phyloP scores from a whole-genome alignment of 2,113 vertebrate genomes.

The Sinocyclocheilus anshuiensis region DNA sequence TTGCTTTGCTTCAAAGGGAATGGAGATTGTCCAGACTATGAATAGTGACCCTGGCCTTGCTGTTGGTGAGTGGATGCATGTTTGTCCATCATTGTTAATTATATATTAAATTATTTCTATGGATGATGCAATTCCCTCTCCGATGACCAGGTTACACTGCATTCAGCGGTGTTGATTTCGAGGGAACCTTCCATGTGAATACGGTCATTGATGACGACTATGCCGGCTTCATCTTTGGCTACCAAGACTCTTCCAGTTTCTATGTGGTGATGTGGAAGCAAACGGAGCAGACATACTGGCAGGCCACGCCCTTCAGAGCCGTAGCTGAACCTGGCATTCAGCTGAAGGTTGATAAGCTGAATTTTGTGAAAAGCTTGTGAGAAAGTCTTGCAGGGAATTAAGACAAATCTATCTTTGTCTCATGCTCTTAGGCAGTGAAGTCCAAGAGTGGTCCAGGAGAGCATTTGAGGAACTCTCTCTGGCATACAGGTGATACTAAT shows the following conservation, averaged over 20 bases:
- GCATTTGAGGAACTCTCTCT: conserved; percentile 94
- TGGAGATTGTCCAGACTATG: conserved; percentile 99
- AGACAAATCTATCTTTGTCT: not conserved
- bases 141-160: conserved; percentile 88
- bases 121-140: not conserved
- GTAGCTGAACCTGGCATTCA: conserved; percentile 98
- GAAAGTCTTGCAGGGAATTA: not conserved
- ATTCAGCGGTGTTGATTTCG: conserved; percentile 98
- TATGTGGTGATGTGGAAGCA: conserved; percentile 99
- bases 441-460: conserved; percentile 93
- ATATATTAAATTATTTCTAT: not conserved
- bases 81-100: not conserved
- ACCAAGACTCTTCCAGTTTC: conserved; percentile 98
- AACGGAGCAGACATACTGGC: conserved; percentile 99
- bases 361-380: not conserved
- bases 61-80: conserved; percentile 81
- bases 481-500: conserved; percentile 96
- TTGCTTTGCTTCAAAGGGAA: conserved; percentile 79
- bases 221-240: conserved; percentile 97
- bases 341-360: conserved; percentile 83
- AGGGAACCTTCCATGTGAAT: conserved; percentile 98
- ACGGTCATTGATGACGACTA: conserved; percentile 97
- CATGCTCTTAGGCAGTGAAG: conserved; percentile 87
- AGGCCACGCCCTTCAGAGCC: conserved; percentile 94
- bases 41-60: conserved; percentile 98